Evolutionary conservation across 2,888 invertebrate genomes (phyloP).

Genomic region (Tillus elongatus): DNA sequence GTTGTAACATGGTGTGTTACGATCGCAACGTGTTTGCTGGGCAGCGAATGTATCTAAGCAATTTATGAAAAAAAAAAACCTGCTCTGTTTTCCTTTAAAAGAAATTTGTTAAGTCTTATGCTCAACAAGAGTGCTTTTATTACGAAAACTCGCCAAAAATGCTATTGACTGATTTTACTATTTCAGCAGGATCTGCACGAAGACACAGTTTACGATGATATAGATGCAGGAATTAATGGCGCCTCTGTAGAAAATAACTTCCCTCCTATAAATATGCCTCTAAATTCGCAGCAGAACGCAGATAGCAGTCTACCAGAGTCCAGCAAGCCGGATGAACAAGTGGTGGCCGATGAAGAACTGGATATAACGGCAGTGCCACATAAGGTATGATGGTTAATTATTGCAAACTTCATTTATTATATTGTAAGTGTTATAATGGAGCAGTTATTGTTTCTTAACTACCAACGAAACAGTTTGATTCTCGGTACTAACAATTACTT

Average conservation of each 20-base stretch:
- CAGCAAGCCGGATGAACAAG: constrained; percentile 16
- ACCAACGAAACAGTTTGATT: constrained; percentile 28
- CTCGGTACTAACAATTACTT: constrained; percentile 24
- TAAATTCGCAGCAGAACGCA: constrained; percentile 6
- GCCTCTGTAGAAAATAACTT: constrained; percentile 11
- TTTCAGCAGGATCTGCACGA: no score
- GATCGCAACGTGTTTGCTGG: no score
- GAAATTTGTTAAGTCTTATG: no score
- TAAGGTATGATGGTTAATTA: constrained; percentile 26
- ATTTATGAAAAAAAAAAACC: no score
- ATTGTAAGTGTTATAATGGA: constrained; percentile 29
- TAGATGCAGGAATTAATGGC: no score
- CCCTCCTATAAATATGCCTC: constrained; percentile 12
- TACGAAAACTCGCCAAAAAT: no score
- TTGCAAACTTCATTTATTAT: constrained; percentile 25
- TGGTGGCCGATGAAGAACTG: constrained; percentile 22
- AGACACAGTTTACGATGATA: no score
- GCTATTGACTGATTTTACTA: no score
- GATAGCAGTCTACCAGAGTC: constrained; percentile 10
- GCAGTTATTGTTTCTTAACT: constrained; percentile 28
- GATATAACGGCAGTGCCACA: constrained; percentile 32
- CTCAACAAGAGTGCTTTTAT: no score
- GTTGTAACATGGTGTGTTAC: no score
- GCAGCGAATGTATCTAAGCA: no score
- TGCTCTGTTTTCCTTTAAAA: no score